Percentiles rank a stretch among this genome's conserved stretches.
phyloP scores from a whole-genome alignment of 2,888 invertebrate genomes.

The Lasioglossum figueresi region DNA sequence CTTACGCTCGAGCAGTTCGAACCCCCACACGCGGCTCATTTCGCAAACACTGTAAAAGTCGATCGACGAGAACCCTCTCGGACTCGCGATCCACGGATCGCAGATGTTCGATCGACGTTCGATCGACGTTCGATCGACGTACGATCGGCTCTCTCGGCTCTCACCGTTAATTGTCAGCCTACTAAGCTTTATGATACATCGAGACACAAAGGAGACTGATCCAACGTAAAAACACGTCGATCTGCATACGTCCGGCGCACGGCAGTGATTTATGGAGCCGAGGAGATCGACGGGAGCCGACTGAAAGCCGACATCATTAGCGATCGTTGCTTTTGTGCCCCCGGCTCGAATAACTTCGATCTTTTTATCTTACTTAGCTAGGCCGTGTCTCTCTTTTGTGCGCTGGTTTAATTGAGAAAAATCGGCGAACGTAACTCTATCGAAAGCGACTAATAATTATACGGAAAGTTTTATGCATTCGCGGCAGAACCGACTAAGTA shows the following conservation, averaged over 20 bases:
- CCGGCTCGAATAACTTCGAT: constrained; percentile 49
- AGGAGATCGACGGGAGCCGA: constrained; percentile 36
- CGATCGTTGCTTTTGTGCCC: constrained; percentile 60
- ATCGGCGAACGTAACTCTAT: not conserved
- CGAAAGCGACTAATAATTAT: not conserved
- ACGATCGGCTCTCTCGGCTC: not conserved
- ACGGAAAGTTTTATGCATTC: not conserved
- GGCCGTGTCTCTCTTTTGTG: constrained; percentile 21
- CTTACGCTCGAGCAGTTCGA: constrained; percentile 39
- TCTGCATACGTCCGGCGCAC: constrained; percentile 62
- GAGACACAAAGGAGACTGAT: constrained; percentile 38
- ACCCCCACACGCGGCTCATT: not conserved
- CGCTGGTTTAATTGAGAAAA: constrained; percentile 39
- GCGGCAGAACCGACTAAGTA: not conserved
- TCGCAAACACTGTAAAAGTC: constrained; percentile 33
- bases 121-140: constrained; percentile 32
- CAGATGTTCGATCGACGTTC: constrained; percentile 36
- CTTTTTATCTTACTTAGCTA: constrained; percentile 37
- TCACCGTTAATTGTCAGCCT: constrained; percentile 37
- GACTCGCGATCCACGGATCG: not conserved
- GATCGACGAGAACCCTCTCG: not conserved
- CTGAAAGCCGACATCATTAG: constrained; percentile 55
- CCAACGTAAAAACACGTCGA: constrained; percentile 50
- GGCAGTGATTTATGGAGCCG: constrained; percentile 63
- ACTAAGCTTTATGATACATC: constrained; percentile 42